Conservation (phyloP, 1,140 invertebrate species). For the Dendrolimus kikuchii region DNA sequence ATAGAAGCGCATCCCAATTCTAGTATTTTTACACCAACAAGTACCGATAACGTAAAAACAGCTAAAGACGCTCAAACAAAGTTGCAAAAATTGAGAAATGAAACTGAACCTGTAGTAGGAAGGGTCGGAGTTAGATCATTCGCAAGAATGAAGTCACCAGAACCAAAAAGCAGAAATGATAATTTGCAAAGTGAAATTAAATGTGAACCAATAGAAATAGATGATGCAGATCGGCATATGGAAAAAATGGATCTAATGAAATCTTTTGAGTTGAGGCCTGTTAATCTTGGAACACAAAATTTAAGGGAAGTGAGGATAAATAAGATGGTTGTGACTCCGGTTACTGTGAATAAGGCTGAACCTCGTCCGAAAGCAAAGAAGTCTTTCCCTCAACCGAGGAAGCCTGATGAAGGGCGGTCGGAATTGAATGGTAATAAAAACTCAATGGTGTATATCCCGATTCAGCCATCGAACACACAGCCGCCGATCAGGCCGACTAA, state of each 20-base stretch:
- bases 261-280: conserved; percentile 46
- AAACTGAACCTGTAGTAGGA: conserved; percentile 30
- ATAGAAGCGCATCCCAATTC: conserved; percentile 27
- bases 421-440: conserved; percentile 53
- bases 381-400: conserved; percentile 50
- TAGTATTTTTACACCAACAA: conserved; percentile 44
- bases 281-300: conserved; percentile 28
- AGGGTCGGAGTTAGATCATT: conserved; percentile 54
- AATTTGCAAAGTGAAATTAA: conserved; percentile 55
- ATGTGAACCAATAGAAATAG: conserved; percentile 54
- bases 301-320: conserved; percentile 54
- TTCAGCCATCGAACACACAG: conserved; percentile 50
- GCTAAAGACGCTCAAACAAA: conserved; percentile 43
- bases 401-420: conserved; percentile 42
- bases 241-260: conserved; percentile 62
- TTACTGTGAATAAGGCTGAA: conserved; percentile 27
- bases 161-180: conserved; percentile 20
- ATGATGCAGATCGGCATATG: conserved; percentile 42
- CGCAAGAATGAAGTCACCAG: conserved; percentile 50
- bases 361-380: conserved; percentile 43
- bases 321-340: conserved; percentile 36
- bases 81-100: conserved; percentile 33
- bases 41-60: conserved; percentile 37
- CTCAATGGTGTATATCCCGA: conserved; percentile 66
- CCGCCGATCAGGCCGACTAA: conserved; percentile 31